Percentiles rank a stretch among this genome's conserved stretches.
Evolutionary conservation across 2,888 invertebrate species (phyloP).

Genomic region (Melikaiella ostensackeni): DNA sequence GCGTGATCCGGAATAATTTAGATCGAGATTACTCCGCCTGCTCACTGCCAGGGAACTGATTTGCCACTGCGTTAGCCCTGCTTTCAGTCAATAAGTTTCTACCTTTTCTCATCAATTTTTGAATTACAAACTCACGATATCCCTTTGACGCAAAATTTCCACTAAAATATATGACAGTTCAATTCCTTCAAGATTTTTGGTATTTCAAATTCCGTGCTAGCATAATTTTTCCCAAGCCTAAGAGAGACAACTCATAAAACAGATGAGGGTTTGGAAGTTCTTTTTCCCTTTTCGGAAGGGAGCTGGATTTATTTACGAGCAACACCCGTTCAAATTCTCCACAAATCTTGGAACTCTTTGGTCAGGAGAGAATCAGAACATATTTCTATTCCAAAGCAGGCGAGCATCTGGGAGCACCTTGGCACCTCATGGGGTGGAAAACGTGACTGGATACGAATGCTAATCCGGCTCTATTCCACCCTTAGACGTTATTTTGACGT

Average conservation of each 20-base stretch:
- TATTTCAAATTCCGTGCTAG: background rate
- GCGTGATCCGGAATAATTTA: constrained; percentile 48
- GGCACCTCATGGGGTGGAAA: constrained; percentile 39
- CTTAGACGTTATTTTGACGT: constrained; percentile 55
- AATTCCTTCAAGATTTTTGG: background rate
- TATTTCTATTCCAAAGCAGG: constrained; percentile 9
- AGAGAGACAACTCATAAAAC: background rate
- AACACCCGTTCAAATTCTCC: background rate
- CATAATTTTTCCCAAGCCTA: background rate
- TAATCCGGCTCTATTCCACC: constrained; percentile 52
- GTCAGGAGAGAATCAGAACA: constrained; percentile 34
- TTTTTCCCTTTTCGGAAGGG: background rate
- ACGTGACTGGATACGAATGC: constrained; percentile 52
- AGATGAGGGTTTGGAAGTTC: background rate
- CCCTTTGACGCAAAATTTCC: background rate
- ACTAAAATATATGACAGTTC: too few relatives aligned
- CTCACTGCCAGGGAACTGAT: constrained; percentile 31
- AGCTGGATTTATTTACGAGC: constrained; percentile 50
- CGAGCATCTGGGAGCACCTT: constrained; percentile 12
- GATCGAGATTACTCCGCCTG: constrained; percentile 50
- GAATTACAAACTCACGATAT: background rate
- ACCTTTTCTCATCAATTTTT: background rate
- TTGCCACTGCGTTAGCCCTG: constrained; percentile 12
- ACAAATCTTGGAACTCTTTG: constrained; percentile 41
- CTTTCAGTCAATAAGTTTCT: constrained; percentile 15